Evolutionary conservation across 2,113 vertebrate genomes (phyloP), one percentile per base, ranked within the genome.

Genomic region (Chaetodon auriga): DNA sequence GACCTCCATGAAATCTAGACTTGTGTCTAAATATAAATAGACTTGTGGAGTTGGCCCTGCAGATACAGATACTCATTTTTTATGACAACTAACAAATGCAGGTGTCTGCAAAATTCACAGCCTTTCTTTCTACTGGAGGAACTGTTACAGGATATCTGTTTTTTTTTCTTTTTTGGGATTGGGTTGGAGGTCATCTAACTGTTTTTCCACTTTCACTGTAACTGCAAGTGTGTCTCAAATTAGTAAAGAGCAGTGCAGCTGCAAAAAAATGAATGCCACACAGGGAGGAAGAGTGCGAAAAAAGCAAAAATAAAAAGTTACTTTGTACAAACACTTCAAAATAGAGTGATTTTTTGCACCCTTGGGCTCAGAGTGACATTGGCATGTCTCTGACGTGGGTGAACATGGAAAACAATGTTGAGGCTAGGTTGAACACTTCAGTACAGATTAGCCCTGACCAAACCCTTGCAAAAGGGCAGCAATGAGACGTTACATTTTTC

Each of bases 141-240:
- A 87, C 75, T 81, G 66, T 81, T 76, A 91, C 88, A 92, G 91
- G 92, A 92, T 90, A 86, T 90, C 51, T 83, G 25, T 85, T 30
- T 46, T 81, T 70, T 79, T 76, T 87, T 70, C 49, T 15, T 63
- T 41, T 65, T 43, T 30, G 12, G 43, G 18, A 54, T 80, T 65
- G 78, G 83, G 71, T 83, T 72, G 61, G 83, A 83, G 84, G 84
- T 83, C 81, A 87, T 80, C 62, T 36, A 57, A 71, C 83, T 78
- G 85, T 92, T 93, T 93, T 94, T 91, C 88, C 84, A 91, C 90
- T 92, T 93, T 92, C 81, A 75, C 91, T 90, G 25, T 65, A 41
- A 75, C 91, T 90, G 25, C 62, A 41, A 78, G 49, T 74, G 49
- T 64, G 53, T 77, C 1, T 85, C 16, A 54, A 62, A 23, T 54